Conservation (phyloP, 2,797 vertebrate species). For the Pantherophis vulpinus region DNA sequence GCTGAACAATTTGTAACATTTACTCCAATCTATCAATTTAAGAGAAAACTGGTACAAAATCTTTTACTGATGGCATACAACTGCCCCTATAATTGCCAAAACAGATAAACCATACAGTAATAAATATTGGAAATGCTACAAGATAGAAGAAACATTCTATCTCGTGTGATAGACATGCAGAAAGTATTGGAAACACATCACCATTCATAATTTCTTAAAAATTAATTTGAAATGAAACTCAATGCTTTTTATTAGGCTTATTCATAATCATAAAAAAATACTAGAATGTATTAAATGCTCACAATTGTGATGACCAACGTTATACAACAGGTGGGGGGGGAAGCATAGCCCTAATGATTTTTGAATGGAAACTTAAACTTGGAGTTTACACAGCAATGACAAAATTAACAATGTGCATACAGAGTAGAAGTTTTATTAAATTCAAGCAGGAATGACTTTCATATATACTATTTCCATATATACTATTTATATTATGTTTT, state of each 20-base stretch:
- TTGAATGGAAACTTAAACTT: neutral
- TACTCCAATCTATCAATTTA: neutral
- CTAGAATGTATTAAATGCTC: neutral
- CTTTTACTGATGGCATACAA: neutral
- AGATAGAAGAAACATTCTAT: neutral
- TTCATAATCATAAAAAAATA: neutral
- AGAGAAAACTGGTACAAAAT: neutral
- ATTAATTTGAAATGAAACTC: neutral
- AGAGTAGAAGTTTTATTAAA: neutral
- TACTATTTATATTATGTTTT: neutral
- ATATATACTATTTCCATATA: neutral
- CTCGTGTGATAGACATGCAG: neutral
- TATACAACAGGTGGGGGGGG: neutral
- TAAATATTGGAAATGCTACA: neutral
- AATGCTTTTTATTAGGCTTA: neutral
- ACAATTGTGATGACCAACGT: neutral
- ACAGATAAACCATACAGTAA: neutral
- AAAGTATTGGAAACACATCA: neutral
- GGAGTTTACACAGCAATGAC: neutral
- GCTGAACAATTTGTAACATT: neutral
- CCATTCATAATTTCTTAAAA: neutral
- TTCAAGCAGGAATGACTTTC: neutral
- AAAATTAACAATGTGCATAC: neutral
- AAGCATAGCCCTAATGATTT: neutral
- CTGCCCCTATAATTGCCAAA: neutral